These are phyloP conservation scores for Sturnus vulgaris DNA, from an alignment of 2,113 vertebrate species.

Conservation along the genomic window DNA sequence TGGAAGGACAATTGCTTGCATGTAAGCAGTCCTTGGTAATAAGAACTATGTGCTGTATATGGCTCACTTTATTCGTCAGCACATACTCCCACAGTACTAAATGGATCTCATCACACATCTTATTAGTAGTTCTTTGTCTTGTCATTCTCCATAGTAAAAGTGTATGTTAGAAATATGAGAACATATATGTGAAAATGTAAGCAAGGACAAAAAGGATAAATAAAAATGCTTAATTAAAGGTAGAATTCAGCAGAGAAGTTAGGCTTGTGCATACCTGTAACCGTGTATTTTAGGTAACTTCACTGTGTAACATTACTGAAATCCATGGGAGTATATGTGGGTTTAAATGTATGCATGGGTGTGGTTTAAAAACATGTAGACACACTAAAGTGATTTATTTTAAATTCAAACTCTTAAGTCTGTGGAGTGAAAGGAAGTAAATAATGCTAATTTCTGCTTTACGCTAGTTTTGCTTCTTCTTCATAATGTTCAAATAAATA, in stretches of 20 bases:
- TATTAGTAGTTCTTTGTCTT: background rate
- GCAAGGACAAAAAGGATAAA: background rate
- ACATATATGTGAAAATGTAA: background rate
- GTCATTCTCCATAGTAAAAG: background rate
- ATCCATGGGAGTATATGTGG: background rate
- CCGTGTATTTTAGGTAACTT: background rate
- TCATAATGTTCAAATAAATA: background rate
- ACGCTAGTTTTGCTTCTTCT: background rate
- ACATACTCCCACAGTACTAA: background rate
- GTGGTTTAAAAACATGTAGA: background rate
- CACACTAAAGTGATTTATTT: background rate
- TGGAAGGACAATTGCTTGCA: background rate
- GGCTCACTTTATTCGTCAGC: background rate
- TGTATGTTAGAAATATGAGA: background rate
- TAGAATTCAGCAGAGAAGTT: background rate
- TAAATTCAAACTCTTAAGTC: background rate
- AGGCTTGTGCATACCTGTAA: rapidly evolving
- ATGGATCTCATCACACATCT: background rate
- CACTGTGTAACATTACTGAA: background rate
- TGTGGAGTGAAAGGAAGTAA: background rate
- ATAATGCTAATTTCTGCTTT: background rate
- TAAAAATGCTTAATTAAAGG: background rate
- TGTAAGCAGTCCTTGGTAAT: background rate
- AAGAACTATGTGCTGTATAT: background rate
- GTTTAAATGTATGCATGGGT: background rate